These are phyloP conservation scores for Psilopogon haemacephalus DNA, from an alignment of 2,113 vertebrate genomes.

Conservation along the genomic window DNA sequence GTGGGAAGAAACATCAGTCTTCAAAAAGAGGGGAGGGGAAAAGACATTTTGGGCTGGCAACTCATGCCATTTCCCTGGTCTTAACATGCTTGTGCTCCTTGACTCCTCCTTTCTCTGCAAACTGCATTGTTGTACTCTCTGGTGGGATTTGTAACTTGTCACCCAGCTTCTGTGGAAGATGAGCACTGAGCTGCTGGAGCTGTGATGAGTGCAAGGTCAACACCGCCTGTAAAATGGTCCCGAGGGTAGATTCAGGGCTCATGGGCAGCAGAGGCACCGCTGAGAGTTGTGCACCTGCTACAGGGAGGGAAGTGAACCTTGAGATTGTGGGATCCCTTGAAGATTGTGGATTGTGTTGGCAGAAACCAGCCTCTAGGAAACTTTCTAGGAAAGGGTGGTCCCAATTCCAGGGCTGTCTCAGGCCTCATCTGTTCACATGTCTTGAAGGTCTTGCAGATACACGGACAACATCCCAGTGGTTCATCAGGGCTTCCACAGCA, in stretches of 20 bases:
- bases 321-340: background rate
- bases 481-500: background rate
- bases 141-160: accelerated
- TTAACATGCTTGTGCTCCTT: background rate
- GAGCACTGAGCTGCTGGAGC: background rate
- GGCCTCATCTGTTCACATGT: background rate
- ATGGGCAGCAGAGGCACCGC: accelerated
- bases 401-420: background rate
- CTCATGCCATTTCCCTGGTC: background rate
- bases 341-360: background rate
- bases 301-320: background rate
- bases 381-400: background rate
- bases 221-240: background rate
- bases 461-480: background rate
- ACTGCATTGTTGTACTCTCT: background rate
- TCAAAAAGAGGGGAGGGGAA: background rate
- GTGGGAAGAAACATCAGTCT: background rate
- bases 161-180: background rate
- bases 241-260: background rate
- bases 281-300: background rate
- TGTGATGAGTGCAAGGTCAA: background rate
- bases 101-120: background rate
- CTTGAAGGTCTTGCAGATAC: background rate
- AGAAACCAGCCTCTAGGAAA: background rate
- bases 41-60: background rate